Base-by-base conservation (phyloP, 2,888 invertebrate genomes). In the Cheilosia vulpina region DNA sequence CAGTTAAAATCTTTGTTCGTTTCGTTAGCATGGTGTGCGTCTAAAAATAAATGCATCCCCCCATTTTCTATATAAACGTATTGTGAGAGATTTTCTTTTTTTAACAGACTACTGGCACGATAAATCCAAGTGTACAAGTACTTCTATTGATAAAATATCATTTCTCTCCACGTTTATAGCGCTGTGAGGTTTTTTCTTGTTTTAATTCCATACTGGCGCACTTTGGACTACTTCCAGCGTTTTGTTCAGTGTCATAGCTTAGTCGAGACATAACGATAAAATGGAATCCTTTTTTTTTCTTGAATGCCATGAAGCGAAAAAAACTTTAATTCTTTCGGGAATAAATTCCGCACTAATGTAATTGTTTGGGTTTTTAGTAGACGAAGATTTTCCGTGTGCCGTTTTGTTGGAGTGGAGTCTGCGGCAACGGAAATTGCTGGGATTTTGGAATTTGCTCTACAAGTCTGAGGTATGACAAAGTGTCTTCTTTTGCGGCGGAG, bases 51-150 rank as follows among this genome's bases (percentile, higher is more conserved):
- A 62, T 55, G 7, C 57, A 63, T 62, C 66, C 62, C 57, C 47
- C 60, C 50, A 55, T 19, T 43, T 21, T 24, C 7, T 31, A 31
- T 9, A 9, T 31, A 9, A 31, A 31, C 2, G 27, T 45, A 45
- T 53, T 24, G 65, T 52, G 58, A 34, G 50, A 60, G 52, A 55
- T 45, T 31, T 58, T 68, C 15, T 41, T 27, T 63, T 21, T 76
- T 77, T 60, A 73, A 50, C 72, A 50, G 66, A 47, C 58, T 53
- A 43, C 62, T 38, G 53, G 41, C 27, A 21, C 50, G 63, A 83
- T 83, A 73, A 83, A 83, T 78, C 68, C 68, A 34, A 72, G 68
- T 58, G 73, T 43, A 83, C 83, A 78, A 83, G 83, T 83, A 78
- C 83, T 78, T 57, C 77, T 72, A 83, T 78, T 78, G 83, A 83